Evolutionary conservation across 1,140 invertebrate genomes (phyloP).

Genomic region (Pseudomyrmex sp.): DNA sequence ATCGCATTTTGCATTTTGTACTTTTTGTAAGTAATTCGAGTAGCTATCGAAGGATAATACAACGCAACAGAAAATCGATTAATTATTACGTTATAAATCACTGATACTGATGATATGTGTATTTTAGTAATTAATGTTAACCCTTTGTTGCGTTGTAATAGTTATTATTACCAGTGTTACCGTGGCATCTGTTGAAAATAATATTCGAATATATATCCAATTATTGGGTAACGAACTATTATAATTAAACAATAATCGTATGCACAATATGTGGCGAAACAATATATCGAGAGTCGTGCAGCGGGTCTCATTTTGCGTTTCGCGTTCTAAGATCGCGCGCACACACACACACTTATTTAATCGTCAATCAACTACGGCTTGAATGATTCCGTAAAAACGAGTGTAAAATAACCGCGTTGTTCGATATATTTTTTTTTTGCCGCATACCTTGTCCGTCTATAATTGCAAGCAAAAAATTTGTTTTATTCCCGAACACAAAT

Average conservation of each 20-base stretch:
- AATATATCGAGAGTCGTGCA: no score
- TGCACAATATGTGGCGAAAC: no score
- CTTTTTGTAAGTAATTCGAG: background rate
- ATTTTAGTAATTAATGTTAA: slow-evolving; percentile 8
- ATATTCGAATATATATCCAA: background rate
- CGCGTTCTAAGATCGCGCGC: no score
- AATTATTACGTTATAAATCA: slow-evolving; percentile 1
- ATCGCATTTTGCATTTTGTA: background rate
- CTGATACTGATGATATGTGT: background rate
- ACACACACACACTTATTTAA: background rate
- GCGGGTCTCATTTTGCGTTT: no score
- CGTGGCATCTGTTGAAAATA: slow-evolving; percentile 9
- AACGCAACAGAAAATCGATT: background rate
- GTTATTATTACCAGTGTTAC: background rate
- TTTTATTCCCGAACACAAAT: background rate
- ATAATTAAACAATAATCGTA: background rate
- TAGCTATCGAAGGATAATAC: background rate
- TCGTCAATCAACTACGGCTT: background rate
- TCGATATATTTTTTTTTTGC: background rate
- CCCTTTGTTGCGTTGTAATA: background rate
- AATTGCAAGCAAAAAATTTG: slow-evolving; percentile 1
- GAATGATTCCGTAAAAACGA: background rate
- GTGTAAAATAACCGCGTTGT: background rate
- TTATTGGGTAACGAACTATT: background rate
- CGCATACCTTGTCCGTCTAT: background rate